phyloP scores from a whole-genome alignment of 1,140 invertebrate genomes.

The Metaphire vulgaris region DNA sequence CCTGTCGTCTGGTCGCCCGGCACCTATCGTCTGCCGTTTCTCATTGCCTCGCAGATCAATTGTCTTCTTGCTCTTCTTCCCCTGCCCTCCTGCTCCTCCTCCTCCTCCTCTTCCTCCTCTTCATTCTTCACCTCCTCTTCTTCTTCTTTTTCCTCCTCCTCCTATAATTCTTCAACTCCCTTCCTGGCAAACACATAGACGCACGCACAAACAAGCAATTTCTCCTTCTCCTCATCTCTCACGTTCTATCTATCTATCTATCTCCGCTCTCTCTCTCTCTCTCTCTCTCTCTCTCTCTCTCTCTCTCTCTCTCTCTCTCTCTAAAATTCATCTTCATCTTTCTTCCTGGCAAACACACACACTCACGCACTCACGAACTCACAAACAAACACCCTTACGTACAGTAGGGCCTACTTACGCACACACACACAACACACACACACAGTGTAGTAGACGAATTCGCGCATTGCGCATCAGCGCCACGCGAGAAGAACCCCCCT shows the following conservation, averaged over 20 bases:
- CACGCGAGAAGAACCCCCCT: too few species aligned
- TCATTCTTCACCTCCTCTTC: background rate
- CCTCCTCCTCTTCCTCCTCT: background rate
- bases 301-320: constrained; percentile 1
- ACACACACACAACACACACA: background rate
- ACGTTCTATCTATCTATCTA: background rate
- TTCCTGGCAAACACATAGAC: background rate
- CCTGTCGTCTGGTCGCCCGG: background rate
- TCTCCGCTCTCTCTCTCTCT: background rate
- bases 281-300: constrained; percentile 1
- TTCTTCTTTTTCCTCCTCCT: background rate
- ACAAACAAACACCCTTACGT: too few species aligned
- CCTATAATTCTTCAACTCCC: background rate
- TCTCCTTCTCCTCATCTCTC: background rate
- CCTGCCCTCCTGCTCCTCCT: background rate
- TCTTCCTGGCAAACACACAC: background rate
- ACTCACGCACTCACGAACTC: background rate
- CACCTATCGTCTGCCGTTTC: background rate
- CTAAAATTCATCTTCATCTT: background rate
- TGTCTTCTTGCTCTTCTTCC: background rate
- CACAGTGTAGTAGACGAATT: too few species aligned
- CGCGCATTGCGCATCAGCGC: too few species aligned
- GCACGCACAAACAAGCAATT: too few species aligned
- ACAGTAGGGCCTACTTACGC: background rate
- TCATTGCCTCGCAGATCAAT: background rate